Percentiles rank a stretch among this genome's conserved stretches.
Evolutionary conservation across 2,888 invertebrate species (phyloP).

Genomic region (Cheilosia variabilis): DNA sequence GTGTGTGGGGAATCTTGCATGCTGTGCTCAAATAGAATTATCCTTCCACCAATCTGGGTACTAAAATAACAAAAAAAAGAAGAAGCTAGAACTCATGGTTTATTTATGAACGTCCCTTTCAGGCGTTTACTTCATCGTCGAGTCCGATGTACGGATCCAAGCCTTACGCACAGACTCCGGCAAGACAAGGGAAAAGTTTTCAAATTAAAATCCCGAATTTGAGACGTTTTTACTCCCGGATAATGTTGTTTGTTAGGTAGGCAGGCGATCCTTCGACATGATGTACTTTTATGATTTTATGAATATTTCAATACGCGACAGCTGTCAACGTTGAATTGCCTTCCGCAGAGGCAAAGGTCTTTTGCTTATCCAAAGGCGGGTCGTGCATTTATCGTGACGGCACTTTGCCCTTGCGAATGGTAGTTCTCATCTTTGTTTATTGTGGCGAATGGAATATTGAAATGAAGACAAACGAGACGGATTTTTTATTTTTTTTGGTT

Average conservation of each 20-base stretch:
- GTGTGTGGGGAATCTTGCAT: slow-evolving; percentile 15
- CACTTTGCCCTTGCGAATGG: neutral
- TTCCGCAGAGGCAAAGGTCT: slow-evolving; percentile 27
- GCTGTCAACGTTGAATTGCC: slow-evolving; percentile 25
- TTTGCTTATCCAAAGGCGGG: slow-evolving; percentile 4
- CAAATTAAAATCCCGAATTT: slow-evolving; percentile 57
- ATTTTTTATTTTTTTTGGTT: neutral
- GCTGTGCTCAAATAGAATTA: slow-evolving; percentile 43
- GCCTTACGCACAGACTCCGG: neutral
- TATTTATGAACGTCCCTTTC: slow-evolving; percentile 48
- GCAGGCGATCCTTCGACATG: neutral
- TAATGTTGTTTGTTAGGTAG: neutral
- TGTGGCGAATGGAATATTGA: slow-evolving; percentile 31
- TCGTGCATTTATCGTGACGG: slow-evolving; percentile 12
- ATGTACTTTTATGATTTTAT: slow-evolving; percentile 26
- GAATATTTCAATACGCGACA: slow-evolving; percentile 33
- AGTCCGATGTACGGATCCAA: neutral
- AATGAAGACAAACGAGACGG: slow-evolving; percentile 49
- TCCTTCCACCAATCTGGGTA: slow-evolving; percentile 48
- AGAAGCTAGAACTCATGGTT: slow-evolving; percentile 42
- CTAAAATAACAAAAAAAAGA: slow-evolving; percentile 18
- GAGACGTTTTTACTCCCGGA: slow-evolving; percentile 19
- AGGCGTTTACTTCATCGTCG: neutral
- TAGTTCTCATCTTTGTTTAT: neutral
- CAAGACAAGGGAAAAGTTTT: slow-evolving; percentile 56